Base-by-base conservation (phyloP, 2,888 invertebrate species). In the Erebia ligea region DNA sequence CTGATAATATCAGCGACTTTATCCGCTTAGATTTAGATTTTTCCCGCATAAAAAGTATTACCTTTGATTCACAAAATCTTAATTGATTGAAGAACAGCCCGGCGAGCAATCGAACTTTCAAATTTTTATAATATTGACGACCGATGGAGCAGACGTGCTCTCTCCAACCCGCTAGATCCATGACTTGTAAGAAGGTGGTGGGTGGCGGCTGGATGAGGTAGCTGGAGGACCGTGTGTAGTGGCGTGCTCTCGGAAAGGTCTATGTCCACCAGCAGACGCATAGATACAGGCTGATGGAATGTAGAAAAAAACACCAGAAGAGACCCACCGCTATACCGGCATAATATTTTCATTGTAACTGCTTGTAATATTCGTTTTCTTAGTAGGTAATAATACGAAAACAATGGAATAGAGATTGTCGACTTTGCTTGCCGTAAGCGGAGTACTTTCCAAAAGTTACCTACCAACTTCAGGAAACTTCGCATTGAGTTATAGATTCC, bases 401-500 rank as follows among this genome's bases (percentile, higher is more conserved):
- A 85, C 84, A 85, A 82, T 84, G 85, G 40, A 54, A 64, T 54
- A 19, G 64, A 17, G 40, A 54, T 84, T 70, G 84, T 83, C 82
- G 81, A 81, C 85, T 85, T 84, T 82, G 85, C 84, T 86, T 83
- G 86, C 85, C 85, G 80, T 77, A 79, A 81, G 86, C 84, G 80
- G 84, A 83, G 86, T 89, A 89, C 87, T 88, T 87, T 82, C 83
- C 81, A 82, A 85, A 84, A 91, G 88, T 91, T 89, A 76, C 78
- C 83, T 72, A 34, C 34, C 34, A 92, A 91, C 87, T 92, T 87
- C 74, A 82, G 76, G 75, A 85, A 92, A 92, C 88, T 92, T 90
- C 86, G 88, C 91, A 92, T 90, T 91, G 90, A 92, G 92, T 93
- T 92, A 92, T 92, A 91, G 91, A 92, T 92, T 91, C 86, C 88